phyloP scores from a whole-genome alignment of 1,140 invertebrate species.

The Hylaeus anthracinus region DNA sequence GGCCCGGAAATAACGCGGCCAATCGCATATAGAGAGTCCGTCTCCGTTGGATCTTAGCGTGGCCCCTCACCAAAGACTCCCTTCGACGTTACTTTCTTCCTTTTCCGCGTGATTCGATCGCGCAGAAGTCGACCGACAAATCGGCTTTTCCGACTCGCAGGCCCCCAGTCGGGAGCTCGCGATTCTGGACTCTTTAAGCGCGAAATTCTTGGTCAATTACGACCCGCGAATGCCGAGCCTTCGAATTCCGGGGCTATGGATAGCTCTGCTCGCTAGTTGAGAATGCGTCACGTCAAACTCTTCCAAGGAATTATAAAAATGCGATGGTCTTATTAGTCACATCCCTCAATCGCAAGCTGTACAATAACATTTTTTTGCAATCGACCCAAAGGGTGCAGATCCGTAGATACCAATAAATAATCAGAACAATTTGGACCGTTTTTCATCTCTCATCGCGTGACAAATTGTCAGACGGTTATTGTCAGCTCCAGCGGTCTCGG shows the following conservation, averaged over 20 bases:
- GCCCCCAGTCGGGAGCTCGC: background rate
- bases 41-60: background rate
- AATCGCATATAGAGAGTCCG: conserved; percentile 55
- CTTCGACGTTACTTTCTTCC: conserved; percentile 12
- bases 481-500: background rate
- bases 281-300: no score
- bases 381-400: no score
- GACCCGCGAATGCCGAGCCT: background rate
- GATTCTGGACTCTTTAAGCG: conserved; percentile 5
- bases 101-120: conserved; percentile 38
- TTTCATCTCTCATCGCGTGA: conserved; percentile 19
- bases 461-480: conserved; percentile 56
- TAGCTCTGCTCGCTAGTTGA: no score
- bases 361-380: no score
- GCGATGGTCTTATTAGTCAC: no score
- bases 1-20: conserved; percentile 65
- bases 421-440: no score
- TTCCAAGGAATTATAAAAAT: no score
- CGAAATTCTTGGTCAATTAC: conserved; percentile 24
- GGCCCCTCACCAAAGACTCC: conserved; percentile 5
- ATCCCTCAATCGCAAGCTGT: no score
- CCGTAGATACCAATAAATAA: no score
- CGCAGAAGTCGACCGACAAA: conserved; percentile 36
- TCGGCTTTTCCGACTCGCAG: conserved; percentile 37
- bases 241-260: no score